These are phyloP conservation scores for Enteromius mattozi DNA, from an alignment of 2,797 vertebrate species.

Conservation along the genomic window DNA sequence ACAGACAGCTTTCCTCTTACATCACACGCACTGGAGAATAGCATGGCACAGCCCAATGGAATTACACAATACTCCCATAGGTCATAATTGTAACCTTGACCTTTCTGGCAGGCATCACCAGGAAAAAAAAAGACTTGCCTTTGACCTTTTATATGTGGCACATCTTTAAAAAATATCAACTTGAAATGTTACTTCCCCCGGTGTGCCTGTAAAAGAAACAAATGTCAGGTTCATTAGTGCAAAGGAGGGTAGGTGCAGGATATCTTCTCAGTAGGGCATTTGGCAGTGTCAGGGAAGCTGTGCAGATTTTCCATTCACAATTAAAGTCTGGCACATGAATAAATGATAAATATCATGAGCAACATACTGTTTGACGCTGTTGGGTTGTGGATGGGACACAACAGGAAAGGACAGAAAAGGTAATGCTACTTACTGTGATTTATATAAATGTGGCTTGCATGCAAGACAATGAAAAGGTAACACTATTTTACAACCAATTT, in stretches of 20 bases:
- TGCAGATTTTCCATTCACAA: conserved; percentile 50
- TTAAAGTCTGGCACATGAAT: conserved; percentile 58
- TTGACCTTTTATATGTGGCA: conserved; percentile 21
- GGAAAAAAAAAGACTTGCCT: neutral
- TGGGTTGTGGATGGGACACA: conserved; percentile 24
- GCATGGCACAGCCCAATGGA: conserved; percentile 32
- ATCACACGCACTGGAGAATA: conserved; percentile 47
- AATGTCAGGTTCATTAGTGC: conserved; percentile 58
- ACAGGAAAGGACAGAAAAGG: conserved; percentile 38
- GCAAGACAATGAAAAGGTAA: conserved; percentile 11
- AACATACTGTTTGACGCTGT: conserved; percentile 40
- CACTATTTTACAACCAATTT: neutral
- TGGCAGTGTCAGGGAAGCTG: conserved; percentile 40
- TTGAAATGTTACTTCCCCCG: conserved; percentile 10
- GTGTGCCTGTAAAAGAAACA: conserved; percentile 25
- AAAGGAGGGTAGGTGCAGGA: conserved; percentile 41
- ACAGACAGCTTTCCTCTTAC: conserved; percentile 53
- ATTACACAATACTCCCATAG: conserved; percentile 45
- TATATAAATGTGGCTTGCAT: neutral
- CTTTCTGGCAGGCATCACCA: neutral
- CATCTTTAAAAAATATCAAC: conserved; percentile 20
- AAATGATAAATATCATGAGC: conserved; percentile 66
- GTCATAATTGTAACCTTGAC: conserved; percentile 23
- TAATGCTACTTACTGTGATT: neutral
- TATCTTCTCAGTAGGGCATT: conserved; percentile 49